phyloP scores from a whole-genome alignment of 2,888 invertebrate species.

The Adineta ricciae region DNA sequence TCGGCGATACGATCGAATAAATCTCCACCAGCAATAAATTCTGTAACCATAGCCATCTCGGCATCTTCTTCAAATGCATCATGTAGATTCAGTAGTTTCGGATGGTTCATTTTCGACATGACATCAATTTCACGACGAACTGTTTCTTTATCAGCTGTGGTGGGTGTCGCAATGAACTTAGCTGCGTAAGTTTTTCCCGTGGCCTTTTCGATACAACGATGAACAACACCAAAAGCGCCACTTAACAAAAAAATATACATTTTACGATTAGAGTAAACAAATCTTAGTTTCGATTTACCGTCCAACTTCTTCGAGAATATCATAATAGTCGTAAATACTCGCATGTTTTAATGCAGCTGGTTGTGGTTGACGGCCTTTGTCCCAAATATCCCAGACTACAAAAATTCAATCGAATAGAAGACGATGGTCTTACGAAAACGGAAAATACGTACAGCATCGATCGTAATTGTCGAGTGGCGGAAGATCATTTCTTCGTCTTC shows the following conservation, averaged over 20 bases:
- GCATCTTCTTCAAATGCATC: conserved; percentile 98
- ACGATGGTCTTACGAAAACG: neutral
- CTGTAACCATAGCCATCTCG: conserved; percentile 96
- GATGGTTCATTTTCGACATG: conserved; percentile 95
- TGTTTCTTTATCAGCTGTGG: conserved; percentile 85
- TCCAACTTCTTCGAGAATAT: conserved; percentile 96
- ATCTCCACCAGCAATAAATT: conserved; percentile 97
- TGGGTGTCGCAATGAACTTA: conserved; percentile 73
- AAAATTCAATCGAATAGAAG: conserved; percentile 24
- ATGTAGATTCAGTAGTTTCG: conserved; percentile 88
- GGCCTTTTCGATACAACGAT: conserved; percentile 85
- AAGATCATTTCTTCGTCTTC: neutral
- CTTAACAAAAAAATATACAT: conserved; percentile 44
- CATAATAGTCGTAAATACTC: conserved; percentile 92
- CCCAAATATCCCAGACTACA: conserved; percentile 85
- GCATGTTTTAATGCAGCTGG: conserved; percentile 88
- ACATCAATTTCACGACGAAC: conserved; percentile 95
- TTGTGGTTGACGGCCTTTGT: conserved; percentile 81
- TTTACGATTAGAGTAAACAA: too few relatives aligned
- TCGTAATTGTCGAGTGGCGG: conserved; percentile 13
- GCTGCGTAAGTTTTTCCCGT: conserved; percentile 96
- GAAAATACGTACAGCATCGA: neutral
- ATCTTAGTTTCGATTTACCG: neutral
- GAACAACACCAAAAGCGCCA: conserved; percentile 97
- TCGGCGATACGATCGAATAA: conserved; percentile 95